Percentiles rank a stretch among this genome's conserved stretches.
Evolutionary conservation across 2,888 invertebrate genomes (phyloP).

Genomic region (Pollenia angustigena): DNA sequence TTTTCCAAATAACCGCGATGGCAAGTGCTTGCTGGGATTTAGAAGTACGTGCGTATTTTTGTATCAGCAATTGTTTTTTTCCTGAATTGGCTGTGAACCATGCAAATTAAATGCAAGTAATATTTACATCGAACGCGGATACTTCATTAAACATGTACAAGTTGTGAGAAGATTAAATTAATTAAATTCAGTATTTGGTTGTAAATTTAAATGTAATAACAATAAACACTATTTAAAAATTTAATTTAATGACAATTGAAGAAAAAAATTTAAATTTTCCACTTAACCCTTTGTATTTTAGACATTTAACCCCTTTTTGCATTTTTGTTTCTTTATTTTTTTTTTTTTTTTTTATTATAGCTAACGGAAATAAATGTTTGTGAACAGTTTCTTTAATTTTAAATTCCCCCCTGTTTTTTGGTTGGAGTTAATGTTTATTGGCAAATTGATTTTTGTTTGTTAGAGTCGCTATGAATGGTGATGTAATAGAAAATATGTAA

Average conservation of each 20-base stretch:
- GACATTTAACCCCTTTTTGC: too few relatives aligned
- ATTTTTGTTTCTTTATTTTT: neutral
- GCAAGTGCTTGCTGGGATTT: too few relatives aligned
- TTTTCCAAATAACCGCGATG: too few relatives aligned
- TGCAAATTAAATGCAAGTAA: constrained; percentile 1
- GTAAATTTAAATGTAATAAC: neutral
- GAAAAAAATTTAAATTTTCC: too few relatives aligned
- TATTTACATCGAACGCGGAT: neutral
- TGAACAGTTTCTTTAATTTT: neutral
- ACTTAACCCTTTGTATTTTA: too few relatives aligned
- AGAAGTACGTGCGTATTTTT: too few relatives aligned
- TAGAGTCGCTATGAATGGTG: neutral
- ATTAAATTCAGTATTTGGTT: constrained; percentile 10
- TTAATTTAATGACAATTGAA: neutral
- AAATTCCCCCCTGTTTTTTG: neutral
- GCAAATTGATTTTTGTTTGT: constrained; percentile 2
- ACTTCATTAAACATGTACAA: neutral
- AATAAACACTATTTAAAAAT: neutral
- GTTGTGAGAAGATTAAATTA: constrained; percentile 15
- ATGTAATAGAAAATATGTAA: neutral
- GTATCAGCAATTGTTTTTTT: neutral
- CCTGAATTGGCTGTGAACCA: neutral
- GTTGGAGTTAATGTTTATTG: neutral
- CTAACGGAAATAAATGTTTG: constrained; percentile 28
- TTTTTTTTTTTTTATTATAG: neutral